Percentiles rank a stretch among this genome's conserved stretches.
These are phyloP conservation scores for Branchinecta sandiegonensis DNA, from an alignment of 2,888 invertebrate species.

Conservation along the genomic window DNA sequence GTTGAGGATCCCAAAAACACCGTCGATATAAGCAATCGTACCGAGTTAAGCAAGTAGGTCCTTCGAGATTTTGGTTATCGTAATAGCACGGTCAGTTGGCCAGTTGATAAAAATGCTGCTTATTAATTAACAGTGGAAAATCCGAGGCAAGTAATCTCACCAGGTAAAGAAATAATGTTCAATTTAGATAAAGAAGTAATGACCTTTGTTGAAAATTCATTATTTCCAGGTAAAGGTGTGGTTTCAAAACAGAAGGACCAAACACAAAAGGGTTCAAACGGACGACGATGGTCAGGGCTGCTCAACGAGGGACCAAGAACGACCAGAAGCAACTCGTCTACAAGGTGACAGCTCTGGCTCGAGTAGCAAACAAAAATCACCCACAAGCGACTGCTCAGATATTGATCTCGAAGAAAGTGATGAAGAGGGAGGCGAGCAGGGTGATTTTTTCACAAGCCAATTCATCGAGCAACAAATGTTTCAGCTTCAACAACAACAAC, in stretches of 20 bases:
- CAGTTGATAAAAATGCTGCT: too few relatives aligned
- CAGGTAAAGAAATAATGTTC: too few relatives aligned
- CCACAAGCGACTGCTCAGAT: conserved; percentile 9
- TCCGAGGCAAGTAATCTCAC: too few relatives aligned
- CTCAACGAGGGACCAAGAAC: conserved; percentile 14
- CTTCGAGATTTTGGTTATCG: too few relatives aligned
- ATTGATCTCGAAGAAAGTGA: conserved; percentile 11
- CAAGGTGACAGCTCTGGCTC: neutral
- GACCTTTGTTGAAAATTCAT: too few relatives aligned
- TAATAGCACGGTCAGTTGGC: too few relatives aligned
- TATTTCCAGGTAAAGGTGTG: conserved; percentile 45
- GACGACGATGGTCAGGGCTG: conserved; percentile 32
- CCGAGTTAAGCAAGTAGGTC: too few relatives aligned
- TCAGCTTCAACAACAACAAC: conserved; percentile 10
- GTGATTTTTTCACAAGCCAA: neutral
- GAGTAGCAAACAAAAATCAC: neutral
- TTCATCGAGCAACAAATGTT: neutral
- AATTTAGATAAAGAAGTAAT: too few relatives aligned
- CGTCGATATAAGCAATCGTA: too few relatives aligned
- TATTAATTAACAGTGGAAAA: too few relatives aligned
- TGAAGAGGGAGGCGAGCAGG: neutral
- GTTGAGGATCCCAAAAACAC: too few relatives aligned
- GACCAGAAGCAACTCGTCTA: neutral
- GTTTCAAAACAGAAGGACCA: conserved; percentile 79
- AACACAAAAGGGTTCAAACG: conserved; percentile 84